Percentiles rank a stretch among this genome's conserved stretches.
Evolutionary conservation across 2,113 vertebrate genomes (phyloP).

Genomic region (Origma solitaria): DNA sequence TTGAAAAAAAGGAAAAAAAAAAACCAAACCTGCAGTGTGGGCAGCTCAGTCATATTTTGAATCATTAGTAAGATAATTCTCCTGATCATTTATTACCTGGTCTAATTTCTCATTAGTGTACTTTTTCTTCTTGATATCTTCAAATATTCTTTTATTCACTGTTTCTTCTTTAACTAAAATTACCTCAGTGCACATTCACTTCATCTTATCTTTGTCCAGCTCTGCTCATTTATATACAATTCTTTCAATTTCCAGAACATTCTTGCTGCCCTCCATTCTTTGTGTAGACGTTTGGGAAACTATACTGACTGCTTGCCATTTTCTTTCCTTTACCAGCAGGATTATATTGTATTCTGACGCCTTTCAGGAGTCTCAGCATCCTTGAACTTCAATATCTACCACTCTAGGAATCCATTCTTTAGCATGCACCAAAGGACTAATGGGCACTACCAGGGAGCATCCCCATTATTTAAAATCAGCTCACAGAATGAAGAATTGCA

Average conservation of each 20-base stretch:
- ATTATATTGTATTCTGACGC: not conserved
- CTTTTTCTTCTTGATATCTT: not conserved
- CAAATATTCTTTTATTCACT: not conserved
- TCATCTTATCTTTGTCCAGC: not conserved
- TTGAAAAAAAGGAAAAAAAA: not conserved
- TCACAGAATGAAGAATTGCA: not conserved
- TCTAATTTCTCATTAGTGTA: not conserved
- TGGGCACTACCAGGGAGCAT: not conserved
- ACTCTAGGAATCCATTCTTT: not conserved
- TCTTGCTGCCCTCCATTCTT: not conserved
- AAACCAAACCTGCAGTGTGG: not conserved
- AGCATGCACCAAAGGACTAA: not conserved
- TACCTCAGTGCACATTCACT: not conserved
- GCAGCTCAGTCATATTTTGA: not conserved
- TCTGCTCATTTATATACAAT: not conserved
- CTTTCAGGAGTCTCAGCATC: not conserved
- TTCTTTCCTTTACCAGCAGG: conserved; percentile 8
- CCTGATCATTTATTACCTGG: not conserved
- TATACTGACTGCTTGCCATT: not conserved
- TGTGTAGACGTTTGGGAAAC: not conserved
- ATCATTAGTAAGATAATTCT: not conserved
- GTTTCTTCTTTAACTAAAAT: not conserved
- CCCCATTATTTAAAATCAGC: not conserved
- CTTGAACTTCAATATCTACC: not conserved
- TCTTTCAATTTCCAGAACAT: not conserved